Conservation (phyloP, 2,797 vertebrate species). For the Cuculus canorus region DNA sequence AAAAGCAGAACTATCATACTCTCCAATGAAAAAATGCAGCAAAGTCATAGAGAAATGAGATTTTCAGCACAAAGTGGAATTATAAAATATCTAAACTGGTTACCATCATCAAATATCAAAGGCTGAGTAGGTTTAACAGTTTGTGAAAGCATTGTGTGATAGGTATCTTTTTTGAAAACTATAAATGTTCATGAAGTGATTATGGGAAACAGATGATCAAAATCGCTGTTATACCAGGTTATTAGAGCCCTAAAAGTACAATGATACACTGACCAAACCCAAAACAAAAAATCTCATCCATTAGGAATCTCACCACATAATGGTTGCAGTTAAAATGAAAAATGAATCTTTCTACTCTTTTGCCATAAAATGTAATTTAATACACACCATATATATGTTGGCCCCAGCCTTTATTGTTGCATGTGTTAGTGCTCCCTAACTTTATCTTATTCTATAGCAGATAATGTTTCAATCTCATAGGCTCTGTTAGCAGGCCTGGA, state of each 20-base stretch:
- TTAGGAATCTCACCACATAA: neutral
- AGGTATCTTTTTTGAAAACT: neutral
- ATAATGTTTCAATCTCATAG: too few species aligned
- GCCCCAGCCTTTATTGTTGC: neutral
- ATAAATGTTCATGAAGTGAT: neutral
- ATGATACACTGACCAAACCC: neutral
- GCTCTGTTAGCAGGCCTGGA: too few species aligned
- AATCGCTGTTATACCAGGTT: neutral
- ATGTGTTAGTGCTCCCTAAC: neutral
- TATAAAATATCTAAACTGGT: neutral
- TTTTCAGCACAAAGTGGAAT: conserved; percentile 43
- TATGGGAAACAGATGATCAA: conserved; percentile 40
- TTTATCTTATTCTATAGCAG: neutral
- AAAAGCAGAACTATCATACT: conserved; percentile 33
- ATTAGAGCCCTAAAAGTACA: neutral
- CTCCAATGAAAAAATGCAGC: neutral
- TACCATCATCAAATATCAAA: conserved; percentile 24
- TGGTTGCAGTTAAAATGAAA: conserved; percentile 32
- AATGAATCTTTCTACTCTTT: conserved; percentile 23
- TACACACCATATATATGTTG: neutral
- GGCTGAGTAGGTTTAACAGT: conserved; percentile 5
- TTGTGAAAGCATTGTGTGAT: neutral
- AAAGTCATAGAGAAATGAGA: neutral
- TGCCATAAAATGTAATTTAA: conserved; percentile 59
- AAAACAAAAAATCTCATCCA: neutral